Conservation (phyloP, 2,797 vertebrate genomes). For the Ficedula albicollis region DNA sequence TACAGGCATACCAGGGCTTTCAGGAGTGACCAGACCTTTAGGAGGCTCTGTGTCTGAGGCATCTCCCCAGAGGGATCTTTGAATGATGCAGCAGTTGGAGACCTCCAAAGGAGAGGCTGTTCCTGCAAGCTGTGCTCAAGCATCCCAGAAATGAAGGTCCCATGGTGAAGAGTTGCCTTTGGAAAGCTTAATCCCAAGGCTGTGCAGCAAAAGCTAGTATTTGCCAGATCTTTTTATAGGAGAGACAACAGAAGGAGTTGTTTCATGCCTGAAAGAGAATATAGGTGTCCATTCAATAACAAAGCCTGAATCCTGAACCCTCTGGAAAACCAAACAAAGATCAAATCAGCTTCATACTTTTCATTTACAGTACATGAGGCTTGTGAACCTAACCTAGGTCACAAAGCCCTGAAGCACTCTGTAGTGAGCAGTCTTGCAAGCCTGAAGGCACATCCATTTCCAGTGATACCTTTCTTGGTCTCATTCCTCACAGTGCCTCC, state of each 20-base stretch:
- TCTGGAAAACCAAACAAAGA: background rate
- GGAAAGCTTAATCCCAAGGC: background rate
- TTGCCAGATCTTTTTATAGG: background rate
- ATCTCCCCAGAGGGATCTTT: background rate
- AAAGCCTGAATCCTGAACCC: background rate
- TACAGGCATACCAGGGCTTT: background rate
- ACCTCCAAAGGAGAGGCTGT: background rate
- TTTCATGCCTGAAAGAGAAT: background rate
- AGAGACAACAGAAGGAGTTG: background rate
- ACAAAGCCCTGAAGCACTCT: background rate
- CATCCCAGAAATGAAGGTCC: background rate
- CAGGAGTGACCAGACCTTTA: background rate
- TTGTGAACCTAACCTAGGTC: background rate
- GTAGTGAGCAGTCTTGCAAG: background rate
- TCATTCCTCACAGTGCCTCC: background rate
- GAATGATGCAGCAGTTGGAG: background rate
- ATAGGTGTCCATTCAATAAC: background rate
- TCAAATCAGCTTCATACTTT: background rate
- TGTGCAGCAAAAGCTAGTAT: background rate
- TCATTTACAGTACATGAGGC: background rate
- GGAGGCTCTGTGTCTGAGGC: background rate
- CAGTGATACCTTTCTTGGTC: background rate
- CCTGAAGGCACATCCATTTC: background rate
- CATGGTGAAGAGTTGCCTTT: background rate
- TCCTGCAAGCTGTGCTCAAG: background rate